phyloP scores from a whole-genome alignment of 1,140 invertebrate genomes.

The Metaphire vulgaris region DNA sequence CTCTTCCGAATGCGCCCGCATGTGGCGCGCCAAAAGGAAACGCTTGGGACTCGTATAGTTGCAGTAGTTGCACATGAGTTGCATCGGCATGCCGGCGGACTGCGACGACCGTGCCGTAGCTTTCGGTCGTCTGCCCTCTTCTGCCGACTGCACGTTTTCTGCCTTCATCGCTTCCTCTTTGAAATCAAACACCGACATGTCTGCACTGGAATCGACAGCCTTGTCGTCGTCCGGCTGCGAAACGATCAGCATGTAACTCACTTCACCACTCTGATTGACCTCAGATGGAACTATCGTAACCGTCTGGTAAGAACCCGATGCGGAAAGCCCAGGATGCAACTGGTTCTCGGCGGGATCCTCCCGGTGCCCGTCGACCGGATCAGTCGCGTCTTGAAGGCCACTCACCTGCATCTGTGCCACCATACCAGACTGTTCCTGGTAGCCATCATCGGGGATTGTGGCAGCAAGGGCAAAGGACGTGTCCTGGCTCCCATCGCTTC shows the following conservation, averaged over 20 bases:
- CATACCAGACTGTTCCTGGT: constrained; percentile 8
- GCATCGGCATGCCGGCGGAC: constrained; percentile 61
- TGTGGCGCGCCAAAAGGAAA: constrained; percentile 82
- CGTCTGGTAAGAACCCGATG: constrained; percentile 61
- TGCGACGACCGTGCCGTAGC: constrained; percentile 64
- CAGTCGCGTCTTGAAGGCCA: background rate
- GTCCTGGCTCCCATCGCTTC: constrained; percentile 5
- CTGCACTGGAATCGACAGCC: constrained; percentile 29
- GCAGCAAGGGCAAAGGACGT: background rate
- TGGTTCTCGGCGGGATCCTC: constrained; percentile 3
- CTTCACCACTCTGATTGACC: constrained; percentile 64
- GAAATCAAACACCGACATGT: constrained; percentile 58
- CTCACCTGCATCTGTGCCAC: constrained; percentile 33
- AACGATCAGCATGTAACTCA: constrained; percentile 83
- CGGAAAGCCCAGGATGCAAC: constrained; percentile 32
- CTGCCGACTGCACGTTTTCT: constrained; percentile 55
- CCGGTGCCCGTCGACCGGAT: background rate
- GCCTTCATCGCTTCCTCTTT: constrained; percentile 54
- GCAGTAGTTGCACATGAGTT: constrained; percentile 75
- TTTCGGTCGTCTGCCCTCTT: constrained; percentile 57
- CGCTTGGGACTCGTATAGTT: constrained; percentile 81
- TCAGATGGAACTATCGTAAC: constrained; percentile 80
- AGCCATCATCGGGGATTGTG: background rate
- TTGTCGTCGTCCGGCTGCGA: constrained; percentile 60
- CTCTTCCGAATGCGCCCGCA: constrained; percentile 92